Evolutionary conservation across 2,113 vertebrate species (phyloP).

Genomic region (Zosterops lateralis): DNA sequence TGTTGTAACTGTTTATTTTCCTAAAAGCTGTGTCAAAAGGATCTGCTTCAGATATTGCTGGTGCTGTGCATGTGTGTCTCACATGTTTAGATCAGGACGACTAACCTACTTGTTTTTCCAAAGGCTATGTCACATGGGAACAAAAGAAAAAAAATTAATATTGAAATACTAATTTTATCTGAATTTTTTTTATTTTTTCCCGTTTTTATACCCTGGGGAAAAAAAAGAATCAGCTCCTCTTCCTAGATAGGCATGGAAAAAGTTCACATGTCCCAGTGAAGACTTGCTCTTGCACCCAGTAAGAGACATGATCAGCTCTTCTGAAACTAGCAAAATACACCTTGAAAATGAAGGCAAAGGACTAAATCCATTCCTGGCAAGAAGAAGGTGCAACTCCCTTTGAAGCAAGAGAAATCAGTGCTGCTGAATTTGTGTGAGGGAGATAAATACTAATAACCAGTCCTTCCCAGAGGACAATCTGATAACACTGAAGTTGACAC

Average conservation of each 20-base stretch:
- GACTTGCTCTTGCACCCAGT: not conserved
- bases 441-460: conserved; percentile 60
- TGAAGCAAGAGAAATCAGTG: conserved; percentile 22
- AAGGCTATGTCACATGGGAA: not conserved
- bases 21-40: not conserved
- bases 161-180: not conserved
- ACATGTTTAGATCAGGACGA: not conserved
- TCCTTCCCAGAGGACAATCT: conserved; percentile 55
- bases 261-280: not conserved
- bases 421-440: not conserved
- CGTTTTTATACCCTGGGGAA: not conserved
- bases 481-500: conserved; percentile 45
- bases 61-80: not conserved
- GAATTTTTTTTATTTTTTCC: not conserved
- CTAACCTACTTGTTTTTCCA: not conserved
- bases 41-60: not conserved
- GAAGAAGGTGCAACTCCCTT: conserved; percentile 30
- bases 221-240: not conserved
- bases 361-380: conserved; percentile 22
- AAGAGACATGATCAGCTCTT: not conserved
- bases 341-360: conserved; percentile 37
- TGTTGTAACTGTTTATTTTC: not conserved
- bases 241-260: not conserved
- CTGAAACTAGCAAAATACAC: not conserved
- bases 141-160: not conserved